These are phyloP conservation scores for Stigmatopora nigra DNA, from an alignment of 2,113 vertebrate species.

Conservation along the genomic window DNA sequence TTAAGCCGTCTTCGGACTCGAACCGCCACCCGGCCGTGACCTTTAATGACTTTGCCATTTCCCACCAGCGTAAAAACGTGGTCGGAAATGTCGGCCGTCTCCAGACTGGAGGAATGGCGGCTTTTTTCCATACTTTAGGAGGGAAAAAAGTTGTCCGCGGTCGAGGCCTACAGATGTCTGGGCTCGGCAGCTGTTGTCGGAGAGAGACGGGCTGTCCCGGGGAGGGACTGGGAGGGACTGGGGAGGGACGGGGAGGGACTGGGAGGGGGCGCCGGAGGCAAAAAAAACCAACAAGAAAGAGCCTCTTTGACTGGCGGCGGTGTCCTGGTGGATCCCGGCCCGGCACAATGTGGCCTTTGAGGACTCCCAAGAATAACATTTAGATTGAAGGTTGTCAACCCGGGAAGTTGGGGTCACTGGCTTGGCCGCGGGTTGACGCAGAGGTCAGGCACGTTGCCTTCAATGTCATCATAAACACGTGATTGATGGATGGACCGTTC, in stretches of 20 bases:
- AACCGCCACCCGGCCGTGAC: constrained; percentile 11
- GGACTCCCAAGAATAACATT: constrained; percentile 76
- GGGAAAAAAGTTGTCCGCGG: constrained; percentile 49
- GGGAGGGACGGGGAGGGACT: constrained; percentile 67
- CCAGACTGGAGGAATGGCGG: constrained; percentile 59
- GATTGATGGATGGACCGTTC: too few relatives aligned
- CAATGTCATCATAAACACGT: too few relatives aligned
- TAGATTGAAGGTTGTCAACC: constrained; percentile 75
- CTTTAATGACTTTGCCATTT: constrained; percentile 11
- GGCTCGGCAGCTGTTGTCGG: constrained; percentile 72
- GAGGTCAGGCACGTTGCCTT: neutral
- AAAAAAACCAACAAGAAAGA: constrained; percentile 74
- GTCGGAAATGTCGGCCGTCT: constrained; percentile 23
- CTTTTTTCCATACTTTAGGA: constrained; percentile 64
- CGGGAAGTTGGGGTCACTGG: constrained; percentile 64
- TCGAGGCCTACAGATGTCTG: constrained; percentile 71
- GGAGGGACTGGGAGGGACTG: constrained; percentile 67
- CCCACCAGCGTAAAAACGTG: neutral
- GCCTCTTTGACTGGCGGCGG: constrained; percentile 74
- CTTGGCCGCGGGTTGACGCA: constrained; percentile 32
- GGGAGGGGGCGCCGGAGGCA: constrained; percentile 64
- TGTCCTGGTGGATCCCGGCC: constrained; percentile 73
- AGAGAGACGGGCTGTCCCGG: constrained; percentile 62
- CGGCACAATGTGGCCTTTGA: constrained; percentile 78
- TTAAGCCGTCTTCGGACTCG: constrained; percentile 22